Conservation (phyloP, 2,113 vertebrate species). For the Cyanocitta stelleri region DNA sequence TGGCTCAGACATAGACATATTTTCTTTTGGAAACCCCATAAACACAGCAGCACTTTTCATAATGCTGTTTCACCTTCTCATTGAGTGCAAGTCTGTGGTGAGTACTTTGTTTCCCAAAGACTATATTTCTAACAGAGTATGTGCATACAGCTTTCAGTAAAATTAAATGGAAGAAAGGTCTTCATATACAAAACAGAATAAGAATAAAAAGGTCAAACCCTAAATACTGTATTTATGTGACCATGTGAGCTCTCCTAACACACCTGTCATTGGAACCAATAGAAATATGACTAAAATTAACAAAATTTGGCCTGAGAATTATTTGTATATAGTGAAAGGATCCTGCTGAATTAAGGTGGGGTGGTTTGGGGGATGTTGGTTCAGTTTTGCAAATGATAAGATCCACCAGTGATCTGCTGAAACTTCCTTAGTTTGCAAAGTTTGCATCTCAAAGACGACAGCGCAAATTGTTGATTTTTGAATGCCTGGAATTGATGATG, state of each 20-base stretch:
- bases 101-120: slow-evolving; percentile 53
- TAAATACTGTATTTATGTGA: not conserved
- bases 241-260: not conserved
- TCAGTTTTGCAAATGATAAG: not conserved
- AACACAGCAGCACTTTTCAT: slow-evolving; percentile 87
- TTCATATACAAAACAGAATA: not conserved
- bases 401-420: not conserved
- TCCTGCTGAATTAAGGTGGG: not conserved
- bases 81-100: slow-evolving; percentile 90
- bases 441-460: not conserved
- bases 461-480: not conserved
- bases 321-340: not conserved
- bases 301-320: not conserved
- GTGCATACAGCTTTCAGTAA: not conserved
- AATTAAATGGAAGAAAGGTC: not conserved
- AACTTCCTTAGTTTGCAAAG: not conserved
- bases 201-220: not conserved
- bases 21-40: slow-evolving; percentile 87
- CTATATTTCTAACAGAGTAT: not conserved
- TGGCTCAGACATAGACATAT: slow-evolving; percentile 80
- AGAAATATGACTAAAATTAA: not conserved
- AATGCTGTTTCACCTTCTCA: slow-evolving; percentile 87
- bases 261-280: not conserved
- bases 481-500: not conserved
- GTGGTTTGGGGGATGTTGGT: not conserved